Evolutionary conservation across 2,113 vertebrate species (phyloP).

Genomic region (Synodontis membranacea): DNA sequence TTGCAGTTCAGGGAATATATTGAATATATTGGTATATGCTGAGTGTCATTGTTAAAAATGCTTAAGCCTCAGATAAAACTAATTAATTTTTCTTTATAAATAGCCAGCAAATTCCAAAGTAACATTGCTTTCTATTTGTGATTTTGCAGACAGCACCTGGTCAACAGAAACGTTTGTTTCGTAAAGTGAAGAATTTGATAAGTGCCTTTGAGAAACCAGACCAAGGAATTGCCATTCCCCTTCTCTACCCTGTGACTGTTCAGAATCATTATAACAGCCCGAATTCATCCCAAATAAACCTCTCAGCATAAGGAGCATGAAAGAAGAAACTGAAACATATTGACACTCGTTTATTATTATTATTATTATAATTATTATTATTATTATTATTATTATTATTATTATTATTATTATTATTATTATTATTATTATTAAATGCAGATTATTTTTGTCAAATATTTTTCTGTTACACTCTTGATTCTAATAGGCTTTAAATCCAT

Average conservation of each 20-base stretch:
- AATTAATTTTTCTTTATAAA: background rate
- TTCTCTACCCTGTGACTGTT: constrained; percentile 71
- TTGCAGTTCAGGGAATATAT: background rate
- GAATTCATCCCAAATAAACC: background rate
- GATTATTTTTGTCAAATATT: background rate
- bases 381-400: background rate
- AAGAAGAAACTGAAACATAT: background rate
- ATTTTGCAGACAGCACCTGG: constrained; percentile 52
- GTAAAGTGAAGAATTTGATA: constrained; percentile 80
- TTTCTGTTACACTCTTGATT: background rate
- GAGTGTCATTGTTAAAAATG: background rate
- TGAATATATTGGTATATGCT: background rate
- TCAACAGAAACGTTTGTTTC: constrained; percentile 67
- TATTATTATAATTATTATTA: constrained; percentile 9
- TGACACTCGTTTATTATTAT: background rate
- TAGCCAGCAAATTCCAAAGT: background rate
- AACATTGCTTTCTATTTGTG: constrained; percentile 2
- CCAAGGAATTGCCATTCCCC: constrained; percentile 76
- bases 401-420: background rate
- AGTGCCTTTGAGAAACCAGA: constrained; percentile 79
- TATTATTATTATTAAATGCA: background rate
- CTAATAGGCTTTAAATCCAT: background rate
- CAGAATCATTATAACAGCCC: constrained; percentile 15
- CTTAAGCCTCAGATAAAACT: background rate
- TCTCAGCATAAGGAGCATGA: background rate